Conservation (phyloP, 1,140 invertebrate genomes). For the Paraescarpia echinospica region DNA sequence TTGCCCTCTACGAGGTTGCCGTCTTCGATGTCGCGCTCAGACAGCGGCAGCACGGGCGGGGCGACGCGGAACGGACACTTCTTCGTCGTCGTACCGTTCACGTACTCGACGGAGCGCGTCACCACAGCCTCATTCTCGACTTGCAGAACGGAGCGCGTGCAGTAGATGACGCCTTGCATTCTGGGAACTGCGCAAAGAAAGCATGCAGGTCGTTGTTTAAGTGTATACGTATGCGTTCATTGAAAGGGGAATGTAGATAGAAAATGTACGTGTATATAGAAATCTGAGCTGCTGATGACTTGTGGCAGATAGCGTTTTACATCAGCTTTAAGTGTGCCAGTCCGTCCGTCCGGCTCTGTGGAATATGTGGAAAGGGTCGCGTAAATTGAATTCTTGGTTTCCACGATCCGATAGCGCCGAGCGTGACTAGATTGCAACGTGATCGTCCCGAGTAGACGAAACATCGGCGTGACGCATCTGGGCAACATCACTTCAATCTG, state of each 20-base stretch:
- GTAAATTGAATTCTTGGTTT: too few species aligned
- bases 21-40: constrained; percentile 26
- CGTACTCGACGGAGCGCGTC: constrained; percentile 40
- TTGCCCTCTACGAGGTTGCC: constrained; percentile 33
- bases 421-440: too few species aligned
- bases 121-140: constrained; percentile 50
- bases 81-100: constrained; percentile 39
- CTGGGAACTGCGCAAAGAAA: constrained; percentile 38
- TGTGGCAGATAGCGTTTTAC: not conserved
- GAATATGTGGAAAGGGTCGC: too few species aligned
- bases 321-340: not conserved
- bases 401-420: too few species aligned
- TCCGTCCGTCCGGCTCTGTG: not conserved
- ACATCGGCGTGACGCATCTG: too few species aligned
- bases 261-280: too few species aligned
- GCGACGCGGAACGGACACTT: constrained; percentile 40
- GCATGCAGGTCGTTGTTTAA: not conserved
- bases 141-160: constrained; percentile 44
- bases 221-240: not conserved
- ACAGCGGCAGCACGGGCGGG: constrained; percentile 47
- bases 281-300: too few species aligned
- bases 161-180: constrained; percentile 48
- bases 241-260: too few species aligned
- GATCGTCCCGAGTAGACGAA: too few species aligned
- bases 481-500: too few species aligned